Conservation (phyloP, 2,888 invertebrate genomes). For the Temnothorax unifasciatus region DNA sequence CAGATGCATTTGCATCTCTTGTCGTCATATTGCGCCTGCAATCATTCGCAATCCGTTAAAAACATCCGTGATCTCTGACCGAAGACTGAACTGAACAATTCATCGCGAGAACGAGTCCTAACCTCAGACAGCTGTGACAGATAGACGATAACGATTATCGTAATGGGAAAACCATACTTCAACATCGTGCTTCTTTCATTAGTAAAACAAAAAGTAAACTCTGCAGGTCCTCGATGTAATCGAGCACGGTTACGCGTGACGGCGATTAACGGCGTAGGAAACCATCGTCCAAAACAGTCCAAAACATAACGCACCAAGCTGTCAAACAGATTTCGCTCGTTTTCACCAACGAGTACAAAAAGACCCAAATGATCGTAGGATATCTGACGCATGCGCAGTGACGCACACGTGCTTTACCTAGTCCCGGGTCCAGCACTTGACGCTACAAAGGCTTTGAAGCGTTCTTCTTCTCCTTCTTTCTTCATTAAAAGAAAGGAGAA, state of each 20-base stretch:
- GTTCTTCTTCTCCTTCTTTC: too few relatives aligned
- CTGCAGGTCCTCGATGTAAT: background rate
- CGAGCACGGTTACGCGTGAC: background rate
- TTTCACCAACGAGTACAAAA: background rate
- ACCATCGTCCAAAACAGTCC: background rate
- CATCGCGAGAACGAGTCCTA: slow-evolving; percentile 55
- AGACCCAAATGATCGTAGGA: too few relatives aligned
- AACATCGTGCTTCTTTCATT: slow-evolving; percentile 72
- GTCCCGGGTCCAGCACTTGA: too few relatives aligned
- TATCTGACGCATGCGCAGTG: too few relatives aligned
- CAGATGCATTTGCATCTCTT: slow-evolving; percentile 95
- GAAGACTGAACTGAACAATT: background rate
- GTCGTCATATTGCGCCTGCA: slow-evolving; percentile 93
- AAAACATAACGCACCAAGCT: background rate
- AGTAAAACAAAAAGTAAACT: slow-evolving; percentile 8
- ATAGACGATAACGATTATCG: slow-evolving; percentile 62
- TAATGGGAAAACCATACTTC: slow-evolving; percentile 62
- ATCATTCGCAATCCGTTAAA: slow-evolving; percentile 60
- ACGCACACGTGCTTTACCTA: too few relatives aligned
- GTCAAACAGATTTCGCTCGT: background rate
- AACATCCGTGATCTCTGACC: background rate
- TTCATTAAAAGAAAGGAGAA: too few relatives aligned
- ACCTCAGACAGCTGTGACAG: slow-evolving; percentile 73
- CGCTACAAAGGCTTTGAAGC: too few relatives aligned
- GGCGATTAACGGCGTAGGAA: background rate